These are phyloP conservation scores for Sclerurus mexicanus DNA, from an alignment of 2,113 vertebrate species.

Conservation along the genomic window DNA sequence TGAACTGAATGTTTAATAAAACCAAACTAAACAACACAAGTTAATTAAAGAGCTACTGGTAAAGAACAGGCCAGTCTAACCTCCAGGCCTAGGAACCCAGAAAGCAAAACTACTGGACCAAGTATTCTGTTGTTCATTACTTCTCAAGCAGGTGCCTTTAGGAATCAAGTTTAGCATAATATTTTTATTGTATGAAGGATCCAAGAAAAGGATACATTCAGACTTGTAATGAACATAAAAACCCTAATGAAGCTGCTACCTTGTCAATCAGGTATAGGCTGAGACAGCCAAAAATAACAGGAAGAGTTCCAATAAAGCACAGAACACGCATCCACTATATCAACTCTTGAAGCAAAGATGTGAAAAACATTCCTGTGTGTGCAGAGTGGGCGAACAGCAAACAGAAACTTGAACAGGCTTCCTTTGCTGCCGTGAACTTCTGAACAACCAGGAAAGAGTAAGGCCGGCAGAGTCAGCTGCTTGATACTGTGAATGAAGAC, in stretches of 20 bases:
- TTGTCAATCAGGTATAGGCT: background rate
- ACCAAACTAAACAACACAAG: background rate
- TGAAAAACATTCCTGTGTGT: background rate
- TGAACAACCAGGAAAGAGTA: background rate
- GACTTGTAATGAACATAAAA: background rate
- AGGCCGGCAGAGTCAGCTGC: background rate
- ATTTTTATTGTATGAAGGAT: background rate
- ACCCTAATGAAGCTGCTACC: background rate
- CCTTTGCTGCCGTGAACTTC: background rate
- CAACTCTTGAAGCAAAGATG: background rate
- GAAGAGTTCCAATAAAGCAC: background rate
- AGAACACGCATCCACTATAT: background rate
- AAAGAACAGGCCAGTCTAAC: background rate
- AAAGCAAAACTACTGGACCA: background rate
- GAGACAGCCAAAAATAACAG: slow-evolving; percentile 17
- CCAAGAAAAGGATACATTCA: background rate
- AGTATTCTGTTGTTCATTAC: background rate
- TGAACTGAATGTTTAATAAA: background rate
- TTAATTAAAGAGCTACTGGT: background rate
- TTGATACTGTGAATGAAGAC: background rate
- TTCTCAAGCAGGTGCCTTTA: background rate
- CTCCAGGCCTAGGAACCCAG: background rate
- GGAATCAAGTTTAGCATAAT: background rate
- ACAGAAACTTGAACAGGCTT: background rate
- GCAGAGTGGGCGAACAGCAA: background rate